Conservation (phyloP, 2,113 vertebrate species). For the Notechis scutatus region DNA sequence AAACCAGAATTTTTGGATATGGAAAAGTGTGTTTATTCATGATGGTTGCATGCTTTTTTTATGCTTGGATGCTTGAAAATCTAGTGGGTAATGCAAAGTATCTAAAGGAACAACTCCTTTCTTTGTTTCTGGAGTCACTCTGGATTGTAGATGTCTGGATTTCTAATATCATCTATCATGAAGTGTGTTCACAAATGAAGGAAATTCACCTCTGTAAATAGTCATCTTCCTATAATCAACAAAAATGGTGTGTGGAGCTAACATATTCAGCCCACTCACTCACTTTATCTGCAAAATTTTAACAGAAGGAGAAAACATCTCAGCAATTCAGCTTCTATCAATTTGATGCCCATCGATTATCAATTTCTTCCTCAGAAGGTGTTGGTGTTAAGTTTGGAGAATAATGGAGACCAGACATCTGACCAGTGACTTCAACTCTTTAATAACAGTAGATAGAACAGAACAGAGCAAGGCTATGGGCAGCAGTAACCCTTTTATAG, state of each 20-base stretch:
- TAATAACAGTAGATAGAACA: too few relatives aligned
- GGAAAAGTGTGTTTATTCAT: neutral
- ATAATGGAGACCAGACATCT: too few relatives aligned
- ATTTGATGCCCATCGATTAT: neutral
- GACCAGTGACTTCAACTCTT: too few relatives aligned
- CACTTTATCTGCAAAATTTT: neutral
- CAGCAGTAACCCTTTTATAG: too few relatives aligned
- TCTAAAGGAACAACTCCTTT: neutral
- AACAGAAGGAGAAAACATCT: neutral
- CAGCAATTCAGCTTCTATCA: neutral
- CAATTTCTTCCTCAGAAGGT: neutral
- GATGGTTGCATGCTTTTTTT: neutral
- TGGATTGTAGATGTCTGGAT: neutral
- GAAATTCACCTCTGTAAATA: neutral
- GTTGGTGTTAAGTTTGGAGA: too few relatives aligned
- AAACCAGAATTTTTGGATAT: neutral
- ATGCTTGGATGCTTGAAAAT: neutral
- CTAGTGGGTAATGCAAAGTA: neutral
- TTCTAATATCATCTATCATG: neutral
- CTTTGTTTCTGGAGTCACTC: neutral
- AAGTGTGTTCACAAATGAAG: neutral
- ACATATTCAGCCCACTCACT: neutral
- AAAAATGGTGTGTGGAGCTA: neutral
- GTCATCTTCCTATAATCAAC: neutral
- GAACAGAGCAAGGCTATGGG: too few relatives aligned